Evolutionary conservation across 2,113 vertebrate species (phyloP).

Genomic region (Thamnophis sirtalis): DNA sequence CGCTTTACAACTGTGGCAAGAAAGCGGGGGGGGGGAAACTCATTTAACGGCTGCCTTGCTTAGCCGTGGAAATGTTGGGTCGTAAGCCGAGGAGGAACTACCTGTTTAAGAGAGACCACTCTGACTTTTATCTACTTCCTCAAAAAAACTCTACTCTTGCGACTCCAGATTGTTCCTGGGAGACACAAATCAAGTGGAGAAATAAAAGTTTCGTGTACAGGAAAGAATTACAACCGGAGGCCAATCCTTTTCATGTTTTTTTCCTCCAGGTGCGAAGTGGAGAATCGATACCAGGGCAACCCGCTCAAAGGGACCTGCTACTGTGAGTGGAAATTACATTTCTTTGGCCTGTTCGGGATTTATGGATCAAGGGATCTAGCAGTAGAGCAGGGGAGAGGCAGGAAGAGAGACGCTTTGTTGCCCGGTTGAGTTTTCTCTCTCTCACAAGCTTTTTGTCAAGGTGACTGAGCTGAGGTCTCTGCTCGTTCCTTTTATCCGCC

Average conservation of each 20-base stretch:
- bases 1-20: too few relatives aligned
- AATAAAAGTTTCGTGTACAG: not conserved
- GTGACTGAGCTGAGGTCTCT: not conserved
- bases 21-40: too few relatives aligned
- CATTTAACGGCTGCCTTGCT: too few relatives aligned
- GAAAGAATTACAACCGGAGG: conserved; percentile 31
- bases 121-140: not conserved
- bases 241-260: not conserved
- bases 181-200: not conserved
- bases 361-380: not conserved
- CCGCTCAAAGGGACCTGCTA: conserved; percentile 98
- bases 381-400: too few relatives aligned
- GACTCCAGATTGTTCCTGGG: too few relatives aligned
- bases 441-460: not conserved
- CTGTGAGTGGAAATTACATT: conserved; percentile 80
- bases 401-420: not conserved
- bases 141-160: not conserved
- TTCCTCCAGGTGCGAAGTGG: conserved; percentile 87
- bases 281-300: conserved; percentile 98
- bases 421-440: not conserved
- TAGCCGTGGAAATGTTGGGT: not conserved
- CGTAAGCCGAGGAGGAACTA: not conserved
- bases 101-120: not conserved
- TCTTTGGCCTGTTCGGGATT: conserved; percentile 7
- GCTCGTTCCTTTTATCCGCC: not conserved